Evolutionary conservation across 2,797 vertebrate species (phyloP).

Genomic region (Rhynchonycteris naso): DNA sequence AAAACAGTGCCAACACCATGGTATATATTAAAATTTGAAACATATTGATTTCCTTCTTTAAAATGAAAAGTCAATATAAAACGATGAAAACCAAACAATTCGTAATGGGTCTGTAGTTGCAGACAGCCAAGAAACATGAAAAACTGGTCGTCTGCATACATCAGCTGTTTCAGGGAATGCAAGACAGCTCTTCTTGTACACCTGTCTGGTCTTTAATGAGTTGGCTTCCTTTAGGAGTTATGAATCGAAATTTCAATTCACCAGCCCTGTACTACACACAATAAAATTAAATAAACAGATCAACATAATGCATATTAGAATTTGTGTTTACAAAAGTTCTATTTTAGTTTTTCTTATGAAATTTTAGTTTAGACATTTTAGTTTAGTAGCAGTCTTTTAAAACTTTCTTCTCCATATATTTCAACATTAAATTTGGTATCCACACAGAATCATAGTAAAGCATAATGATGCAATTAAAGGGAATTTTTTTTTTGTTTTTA

Average conservation of each 20-base stretch:
- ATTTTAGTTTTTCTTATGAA: not conserved
- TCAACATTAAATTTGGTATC: not conserved
- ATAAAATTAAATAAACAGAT: not conserved
- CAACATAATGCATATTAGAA: not conserved
- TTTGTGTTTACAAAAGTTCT: not conserved
- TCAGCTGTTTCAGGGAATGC: not conserved
- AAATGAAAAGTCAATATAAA: not conserved
- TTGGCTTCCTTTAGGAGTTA: not conserved
- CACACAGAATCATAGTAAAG: not conserved
- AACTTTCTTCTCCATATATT: not conserved
- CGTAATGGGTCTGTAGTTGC: not conserved
- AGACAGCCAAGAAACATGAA: not conserved
- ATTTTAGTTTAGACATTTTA: not conserved
- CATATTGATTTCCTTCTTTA: not conserved
- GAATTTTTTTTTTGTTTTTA: not conserved
- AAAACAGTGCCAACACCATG: not conserved
- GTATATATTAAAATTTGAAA: not conserved
- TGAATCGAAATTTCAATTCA: not conserved
- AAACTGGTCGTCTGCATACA: not conserved
- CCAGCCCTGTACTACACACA: not conserved
- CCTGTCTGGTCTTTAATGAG: not conserved
- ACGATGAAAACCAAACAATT: not conserved
- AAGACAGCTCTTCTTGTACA: not conserved
- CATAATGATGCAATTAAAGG: not conserved
- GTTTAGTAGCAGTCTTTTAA: not conserved